These are phyloP conservation scores for Nemurella pictetii DNA, from an alignment of 2,888 invertebrate genomes.

Conservation along the genomic window DNA sequence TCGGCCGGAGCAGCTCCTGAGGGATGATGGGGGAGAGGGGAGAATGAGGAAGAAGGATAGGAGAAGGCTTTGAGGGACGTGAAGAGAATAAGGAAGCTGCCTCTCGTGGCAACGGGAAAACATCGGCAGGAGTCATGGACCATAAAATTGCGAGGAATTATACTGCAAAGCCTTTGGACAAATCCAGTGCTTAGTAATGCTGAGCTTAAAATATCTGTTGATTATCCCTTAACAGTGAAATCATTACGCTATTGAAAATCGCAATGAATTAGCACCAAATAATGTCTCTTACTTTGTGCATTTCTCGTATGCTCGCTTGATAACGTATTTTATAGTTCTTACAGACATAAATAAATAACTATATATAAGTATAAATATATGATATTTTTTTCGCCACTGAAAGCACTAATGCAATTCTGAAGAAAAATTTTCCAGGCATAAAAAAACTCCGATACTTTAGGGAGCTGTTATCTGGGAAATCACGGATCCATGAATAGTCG, in stretches of 20 bases:
- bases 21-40: constrained; percentile 1
- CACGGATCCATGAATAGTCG: not conserved
- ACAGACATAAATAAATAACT: no score
- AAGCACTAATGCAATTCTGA: not conserved
- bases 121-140: constrained; percentile 14
- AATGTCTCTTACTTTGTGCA: no score
- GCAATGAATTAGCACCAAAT: no score
- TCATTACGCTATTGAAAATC: no score
- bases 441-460: not conserved
- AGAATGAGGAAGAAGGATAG: not conserved
- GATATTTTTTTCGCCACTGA: not conserved
- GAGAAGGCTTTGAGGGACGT: constrained; percentile 1
- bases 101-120: constrained; percentile 6
- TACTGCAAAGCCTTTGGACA: constrained; percentile 1
- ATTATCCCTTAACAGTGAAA: not conserved
- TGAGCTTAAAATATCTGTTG: not conserved
- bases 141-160: constrained; percentile 31
- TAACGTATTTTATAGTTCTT: no score
- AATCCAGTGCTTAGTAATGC: not conserved
- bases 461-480: not conserved
- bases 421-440: not conserved
- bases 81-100: constrained; percentile 4
- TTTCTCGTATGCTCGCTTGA: no score
- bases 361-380: no score
- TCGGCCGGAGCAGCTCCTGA: not conserved